Evolutionary conservation across 1,140 invertebrate species (phyloP), one percentile per base, ranked within the genome.

Genomic region (Lethrus apterus): DNA sequence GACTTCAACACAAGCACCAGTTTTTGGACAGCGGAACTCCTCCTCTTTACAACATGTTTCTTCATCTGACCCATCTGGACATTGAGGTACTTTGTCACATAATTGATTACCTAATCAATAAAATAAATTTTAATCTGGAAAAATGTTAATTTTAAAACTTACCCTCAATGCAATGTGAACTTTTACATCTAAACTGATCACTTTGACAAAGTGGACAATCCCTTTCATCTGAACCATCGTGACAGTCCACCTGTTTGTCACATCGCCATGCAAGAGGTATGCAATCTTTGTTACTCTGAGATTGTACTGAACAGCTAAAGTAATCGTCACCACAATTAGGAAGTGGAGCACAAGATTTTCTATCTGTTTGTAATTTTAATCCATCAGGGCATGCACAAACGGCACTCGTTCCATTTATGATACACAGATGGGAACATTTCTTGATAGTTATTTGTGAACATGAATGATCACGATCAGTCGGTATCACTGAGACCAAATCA

Each of bases 181-280:
- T 82, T 44, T 75, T 71, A 51, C 87, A 91, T 32, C 75, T 72
- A 51, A 89, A 91, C 52, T 86, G 78, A 55, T 84, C 76, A 2
- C 68, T 67, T 2, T 58, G 64, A 59, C 81, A 84, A 1, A 66
- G 66, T 0, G 78, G 72, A 59, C 86, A 89, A n/a, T 77, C 78
- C 2, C 76, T 66, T 66, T 93, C 88, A 59, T 92, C 88, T 2
- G 83, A 85, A 11, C 79, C 79, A 64, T 93, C 89, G 1, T 74
- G 69, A 70, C 93, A 96, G 64, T 97, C 90, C 24, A 70, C 71
- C 46, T 87, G 81, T 0, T 80, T 80, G 65, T 93, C 90, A 64
- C 90, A 93, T 56, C 73, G 81, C 89, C 90, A 94, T 0, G 75
- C 72, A 0, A 72, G 66, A 0, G 90, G 89, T 48, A 96, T 89